Base-by-base conservation (phyloP, 1,140 invertebrate species). In the Colletes latitarsis region DNA sequence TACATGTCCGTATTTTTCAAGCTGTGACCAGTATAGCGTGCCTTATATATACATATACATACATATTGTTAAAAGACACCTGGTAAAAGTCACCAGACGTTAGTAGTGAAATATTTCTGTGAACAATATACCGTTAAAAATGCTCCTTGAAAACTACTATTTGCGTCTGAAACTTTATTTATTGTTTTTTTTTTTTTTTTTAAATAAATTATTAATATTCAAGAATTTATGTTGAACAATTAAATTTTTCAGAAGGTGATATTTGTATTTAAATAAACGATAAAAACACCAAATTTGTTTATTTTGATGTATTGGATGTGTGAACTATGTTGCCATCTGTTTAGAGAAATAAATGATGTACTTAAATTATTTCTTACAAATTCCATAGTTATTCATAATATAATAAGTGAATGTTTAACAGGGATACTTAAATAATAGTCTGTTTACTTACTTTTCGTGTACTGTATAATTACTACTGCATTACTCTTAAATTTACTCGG, bases 41-140 rank as follows among this genome's bases (percentile, higher is more conserved):
- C 76, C 68, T 78, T 78, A 78, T 72, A 49, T 43, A 72, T 78
- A 78, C 53, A 49, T 43, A 72, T 78, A 78, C 53, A 49, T 53
- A 72, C 14, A 63, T 63, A 63, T 8, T 69, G 49, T 63, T 71
- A 43, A 46, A 39, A n/a, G 41, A 21, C 19, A 15, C 17, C 21
- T 64, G 6, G 21, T 43, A 19, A 52, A 39, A 14, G 14, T 17
- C 14, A 6, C 14, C 0, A 39, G 5, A 58, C n/a, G n/a, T 30
- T 69, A 60, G 17, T 58, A 19, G 15, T 21, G 39, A 30, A 39
- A 52, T 21, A 43, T 6, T 10, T 66, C 15, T 14, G 3, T 1
- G 10, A 49, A 60, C 21, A 39, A 62, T 9, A 17, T 60, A 70
- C n/a, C 12, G n/a, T 46, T 58, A 17, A 4, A 9, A 41, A 39